Conservation (phyloP, 2,888 invertebrate genomes). For the Coremacera marginata region DNA sequence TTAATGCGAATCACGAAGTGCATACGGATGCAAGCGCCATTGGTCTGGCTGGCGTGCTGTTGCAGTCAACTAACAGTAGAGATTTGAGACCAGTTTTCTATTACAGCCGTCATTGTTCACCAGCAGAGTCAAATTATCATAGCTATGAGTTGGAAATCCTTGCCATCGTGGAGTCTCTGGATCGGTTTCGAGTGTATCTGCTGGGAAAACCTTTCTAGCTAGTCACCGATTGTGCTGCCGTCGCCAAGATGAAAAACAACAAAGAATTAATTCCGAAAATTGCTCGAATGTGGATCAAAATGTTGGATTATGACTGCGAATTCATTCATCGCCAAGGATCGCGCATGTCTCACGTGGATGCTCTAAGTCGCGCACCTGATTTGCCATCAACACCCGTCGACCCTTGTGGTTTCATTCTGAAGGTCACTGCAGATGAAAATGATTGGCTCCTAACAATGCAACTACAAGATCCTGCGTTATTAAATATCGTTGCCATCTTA, state of each 20-base stretch:
- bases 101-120: background rate
- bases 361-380: background rate
- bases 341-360: background rate
- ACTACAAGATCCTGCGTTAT: no score
- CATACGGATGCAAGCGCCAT: constrained; percentile 26
- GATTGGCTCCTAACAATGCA: no score
- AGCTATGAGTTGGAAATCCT: constrained; percentile 52
- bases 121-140: background rate
- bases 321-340: background rate
- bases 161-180: constrained; percentile 57
- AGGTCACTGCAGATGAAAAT: no score
- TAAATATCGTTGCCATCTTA: no score
- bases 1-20: no score
- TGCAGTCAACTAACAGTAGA: background rate
- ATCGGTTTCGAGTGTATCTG: constrained; percentile 60
- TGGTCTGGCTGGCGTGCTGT: background rate
- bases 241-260: constrained; percentile 8
- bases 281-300: background rate
- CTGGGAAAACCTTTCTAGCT: constrained; percentile 50
- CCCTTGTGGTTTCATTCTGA: no score
- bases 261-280: constrained; percentile 27
- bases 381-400: background rate
- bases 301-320: background rate
- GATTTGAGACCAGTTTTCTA: background rate
- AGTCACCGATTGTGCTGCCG: constrained; percentile 41